Percentiles rank a stretch among this genome's conserved stretches.
phyloP scores from a whole-genome alignment of 2,888 invertebrate genomes.

The Apantesis nais region DNA sequence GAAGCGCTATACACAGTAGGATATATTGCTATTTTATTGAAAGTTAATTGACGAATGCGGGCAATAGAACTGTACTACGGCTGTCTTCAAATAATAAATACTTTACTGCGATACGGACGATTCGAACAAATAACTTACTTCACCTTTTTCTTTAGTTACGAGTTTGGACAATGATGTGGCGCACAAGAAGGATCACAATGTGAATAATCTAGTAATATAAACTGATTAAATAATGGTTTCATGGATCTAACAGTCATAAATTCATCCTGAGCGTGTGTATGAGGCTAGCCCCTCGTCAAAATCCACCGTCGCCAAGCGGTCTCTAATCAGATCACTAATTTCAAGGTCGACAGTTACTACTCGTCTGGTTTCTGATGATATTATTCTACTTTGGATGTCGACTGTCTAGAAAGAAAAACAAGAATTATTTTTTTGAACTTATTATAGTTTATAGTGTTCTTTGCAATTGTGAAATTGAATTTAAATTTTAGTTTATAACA shows the following conservation, averaged over 20 bases:
- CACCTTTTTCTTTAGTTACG: not conserved
- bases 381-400: conserved; percentile 21
- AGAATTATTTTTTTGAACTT: conserved; percentile 4
- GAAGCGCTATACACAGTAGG: conserved; percentile 22
- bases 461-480: too few relatives aligned
- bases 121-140: conserved; percentile 28
- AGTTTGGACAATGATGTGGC: not conserved
- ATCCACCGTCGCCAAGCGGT: conserved; percentile 7
- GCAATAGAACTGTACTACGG: conserved; percentile 59
- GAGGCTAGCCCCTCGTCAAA: not conserved
- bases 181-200: not conserved
- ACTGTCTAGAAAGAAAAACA: conserved; percentile 18
- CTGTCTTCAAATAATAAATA: conserved; percentile 45
- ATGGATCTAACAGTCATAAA: not conserved
- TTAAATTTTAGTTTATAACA: too few relatives aligned
- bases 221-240: not conserved
- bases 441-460: too few relatives aligned
- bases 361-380: conserved; percentile 18
- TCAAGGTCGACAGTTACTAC: conserved; percentile 16
- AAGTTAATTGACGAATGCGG: conserved; percentile 72
- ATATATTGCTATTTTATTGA: conserved; percentile 63
- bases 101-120: conserved; percentile 15
- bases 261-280: not conserved
- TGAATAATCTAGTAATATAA: not conserved
- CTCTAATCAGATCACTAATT: conserved; percentile 27